Percentiles rank a stretch among this genome's conserved stretches.
These are phyloP conservation scores for Elanus axillaris DNA, from an alignment of 2,113 vertebrate genomes.

Conservation along the genomic window DNA sequence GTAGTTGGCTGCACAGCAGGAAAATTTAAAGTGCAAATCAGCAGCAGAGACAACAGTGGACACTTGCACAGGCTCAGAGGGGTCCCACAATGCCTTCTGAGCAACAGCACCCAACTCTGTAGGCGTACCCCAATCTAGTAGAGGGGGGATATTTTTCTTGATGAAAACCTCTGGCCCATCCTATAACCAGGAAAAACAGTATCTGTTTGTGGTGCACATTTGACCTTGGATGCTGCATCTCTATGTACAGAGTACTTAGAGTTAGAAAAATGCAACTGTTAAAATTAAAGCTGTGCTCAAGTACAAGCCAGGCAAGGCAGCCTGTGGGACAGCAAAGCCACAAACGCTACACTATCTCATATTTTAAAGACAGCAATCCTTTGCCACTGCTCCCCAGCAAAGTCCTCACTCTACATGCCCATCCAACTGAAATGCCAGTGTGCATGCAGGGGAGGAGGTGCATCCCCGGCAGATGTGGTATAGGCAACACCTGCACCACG, in stretches of 20 bases:
- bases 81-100: fast-evolving
- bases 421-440: fast-evolving
- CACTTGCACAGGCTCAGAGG: not conserved
- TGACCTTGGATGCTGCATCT: not conserved
- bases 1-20: not conserved
- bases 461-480: fast-evolving
- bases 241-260: not conserved
- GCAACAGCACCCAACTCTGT: fast-evolving
- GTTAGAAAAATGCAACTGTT: not conserved
- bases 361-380: not conserved
- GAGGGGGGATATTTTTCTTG: not conserved
- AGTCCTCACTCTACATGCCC: fast-evolving
- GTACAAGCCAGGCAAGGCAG: not conserved
- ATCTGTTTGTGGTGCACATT: fast-evolving
- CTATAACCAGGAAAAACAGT: not conserved
- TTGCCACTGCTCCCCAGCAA: not conserved
- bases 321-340: not conserved
- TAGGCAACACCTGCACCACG: not conserved
- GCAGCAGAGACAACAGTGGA: not conserved
- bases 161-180: not conserved
- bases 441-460: fast-evolving
- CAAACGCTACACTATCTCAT: fast-evolving
- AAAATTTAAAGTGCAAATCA: not conserved
- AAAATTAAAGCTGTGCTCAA: not conserved
- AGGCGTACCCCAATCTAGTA: not conserved